Evolutionary conservation across 2,888 invertebrate genomes (phyloP).

Genomic region (Conistra vaccinii): DNA sequence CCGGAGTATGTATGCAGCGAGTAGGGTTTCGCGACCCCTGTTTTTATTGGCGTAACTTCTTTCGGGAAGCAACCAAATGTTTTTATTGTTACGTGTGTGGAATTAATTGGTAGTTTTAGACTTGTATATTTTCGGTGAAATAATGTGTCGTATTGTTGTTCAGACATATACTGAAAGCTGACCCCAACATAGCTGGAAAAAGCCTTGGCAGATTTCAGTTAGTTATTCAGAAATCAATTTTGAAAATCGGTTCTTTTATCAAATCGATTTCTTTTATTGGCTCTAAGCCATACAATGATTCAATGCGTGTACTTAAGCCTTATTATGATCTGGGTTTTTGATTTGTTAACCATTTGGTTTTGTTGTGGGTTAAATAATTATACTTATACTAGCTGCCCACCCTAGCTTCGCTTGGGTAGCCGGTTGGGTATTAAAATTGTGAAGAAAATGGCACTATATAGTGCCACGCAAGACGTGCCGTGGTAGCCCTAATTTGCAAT

Average conservation of each 20-base stretch:
- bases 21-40: conserved; percentile 15
- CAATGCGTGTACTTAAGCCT: not conserved
- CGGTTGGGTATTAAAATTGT: too few species aligned
- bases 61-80: conserved; percentile 31
- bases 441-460: too few species aligned
- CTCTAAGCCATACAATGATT: not conserved
- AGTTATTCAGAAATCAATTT: not conserved
- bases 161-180: not conserved
- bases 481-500: too few species aligned
- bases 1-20: conserved; percentile 60
- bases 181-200: not conserved
- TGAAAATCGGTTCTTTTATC: not conserved
- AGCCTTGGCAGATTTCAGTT: not conserved
- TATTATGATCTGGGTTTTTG: too few species aligned
- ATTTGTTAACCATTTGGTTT: not conserved
- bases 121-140: not conserved
- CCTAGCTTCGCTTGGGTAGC: too few species aligned
- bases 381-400: too few species aligned
- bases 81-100: conserved; percentile 34
- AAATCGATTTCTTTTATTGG: not conserved
- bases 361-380: not conserved
- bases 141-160: not conserved
- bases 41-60: conserved; percentile 56
- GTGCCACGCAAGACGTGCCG: too few species aligned
- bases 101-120: conserved; percentile 11